Percentiles rank a stretch among this genome's conserved stretches.
These are phyloP conservation scores for Brachyrhaphis roseni DNA, from an alignment of 2,797 vertebrate genomes.

Conservation along the genomic window DNA sequence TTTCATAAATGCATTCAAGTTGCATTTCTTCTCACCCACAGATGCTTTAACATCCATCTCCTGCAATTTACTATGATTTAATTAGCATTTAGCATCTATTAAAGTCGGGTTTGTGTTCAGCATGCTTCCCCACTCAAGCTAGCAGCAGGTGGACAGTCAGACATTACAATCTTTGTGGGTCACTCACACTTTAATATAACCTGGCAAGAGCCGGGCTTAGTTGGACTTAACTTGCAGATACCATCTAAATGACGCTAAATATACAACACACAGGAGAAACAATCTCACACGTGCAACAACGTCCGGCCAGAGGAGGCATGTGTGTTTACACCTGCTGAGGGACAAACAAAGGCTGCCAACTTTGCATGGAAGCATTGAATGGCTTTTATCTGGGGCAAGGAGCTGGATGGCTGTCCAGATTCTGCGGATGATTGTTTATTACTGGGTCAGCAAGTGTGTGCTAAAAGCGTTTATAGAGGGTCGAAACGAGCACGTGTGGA, in stretches of 20 bases:
- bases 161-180: conserved; percentile 17
- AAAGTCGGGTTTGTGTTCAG: background rate
- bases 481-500: conserved; percentile 14
- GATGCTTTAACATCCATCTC: background rate
- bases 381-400: conserved; percentile 53
- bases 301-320: conserved; percentile 15
- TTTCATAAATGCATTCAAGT: background rate
- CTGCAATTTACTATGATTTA: background rate
- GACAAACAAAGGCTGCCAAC: conserved; percentile 39
- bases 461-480: background rate
- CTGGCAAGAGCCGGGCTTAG: conserved; percentile 9
- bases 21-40: background rate
- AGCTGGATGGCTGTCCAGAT: conserved; percentile 37
- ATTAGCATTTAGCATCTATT: background rate
- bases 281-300: conserved; percentile 6
- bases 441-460: conserved; percentile 21
- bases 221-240: conserved; percentile 13
- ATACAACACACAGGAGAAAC: conserved; percentile 2
- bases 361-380: conserved; percentile 33
- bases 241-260: background rate
- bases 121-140: conserved; percentile 1
- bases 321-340: conserved; percentile 19
- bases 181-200: conserved; percentile 30
- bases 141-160: conserved; percentile 5
- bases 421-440: conserved; percentile 38